Conservation (phyloP, 2,797 vertebrate species). For the Nasua narica region DNA sequence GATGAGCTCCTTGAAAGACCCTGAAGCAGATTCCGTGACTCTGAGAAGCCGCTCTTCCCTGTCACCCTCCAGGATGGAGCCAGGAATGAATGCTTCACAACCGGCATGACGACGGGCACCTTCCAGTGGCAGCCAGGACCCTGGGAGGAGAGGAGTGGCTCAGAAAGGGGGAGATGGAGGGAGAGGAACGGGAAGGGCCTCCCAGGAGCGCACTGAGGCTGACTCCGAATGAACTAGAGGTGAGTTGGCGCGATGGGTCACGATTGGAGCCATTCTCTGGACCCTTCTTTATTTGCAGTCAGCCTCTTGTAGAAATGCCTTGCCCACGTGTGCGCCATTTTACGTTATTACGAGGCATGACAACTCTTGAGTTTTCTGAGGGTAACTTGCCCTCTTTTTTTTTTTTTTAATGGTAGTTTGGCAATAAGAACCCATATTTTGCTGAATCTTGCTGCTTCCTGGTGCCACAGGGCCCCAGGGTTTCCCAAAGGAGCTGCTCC, state of each 20-base stretch:
- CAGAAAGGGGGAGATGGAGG: neutral
- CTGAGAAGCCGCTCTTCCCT: neutral
- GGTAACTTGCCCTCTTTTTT: neutral
- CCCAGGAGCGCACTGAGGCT: neutral
- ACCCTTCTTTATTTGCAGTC: neutral
- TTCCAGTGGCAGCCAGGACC: neutral
- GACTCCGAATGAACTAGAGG: neutral
- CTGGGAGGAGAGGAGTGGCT: neutral
- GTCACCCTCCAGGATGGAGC: neutral
- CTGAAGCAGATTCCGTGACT: neutral
- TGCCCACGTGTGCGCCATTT: neutral
- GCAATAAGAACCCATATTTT: neutral
- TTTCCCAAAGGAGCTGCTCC: neutral
- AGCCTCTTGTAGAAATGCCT: neutral
- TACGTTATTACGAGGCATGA: neutral
- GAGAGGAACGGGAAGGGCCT: no score
- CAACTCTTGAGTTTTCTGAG: neutral
- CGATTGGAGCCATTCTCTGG: neutral
- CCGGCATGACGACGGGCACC: neutral
- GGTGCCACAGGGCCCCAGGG: neutral
- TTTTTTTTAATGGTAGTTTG: neutral
- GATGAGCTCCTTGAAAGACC: neutral
- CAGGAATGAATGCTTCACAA: neutral
- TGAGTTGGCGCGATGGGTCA: neutral
- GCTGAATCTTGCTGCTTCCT: neutral